Evolutionary conservation across 2,888 invertebrate genomes (phyloP), one percentile per base, ranked within the genome.

Genomic region (Sceliomorpha sp.): DNA sequence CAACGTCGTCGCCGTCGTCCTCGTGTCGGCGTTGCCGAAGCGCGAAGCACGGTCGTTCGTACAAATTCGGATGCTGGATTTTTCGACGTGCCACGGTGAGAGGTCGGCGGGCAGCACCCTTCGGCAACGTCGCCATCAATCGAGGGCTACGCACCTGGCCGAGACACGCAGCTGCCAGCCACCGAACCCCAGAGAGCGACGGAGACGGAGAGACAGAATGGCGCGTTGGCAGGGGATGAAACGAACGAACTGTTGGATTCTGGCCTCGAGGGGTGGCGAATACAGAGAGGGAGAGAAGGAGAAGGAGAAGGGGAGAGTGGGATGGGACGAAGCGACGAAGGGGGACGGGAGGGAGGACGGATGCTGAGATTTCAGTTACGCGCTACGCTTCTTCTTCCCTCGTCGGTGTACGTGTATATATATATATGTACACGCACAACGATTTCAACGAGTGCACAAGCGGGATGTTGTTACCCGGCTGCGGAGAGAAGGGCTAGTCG

Each of bases 291-390:
- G 58, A 31, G 53, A 36, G 37, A 45, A 48, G 27, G 68, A n/a
- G n/a, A 13, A 44, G 37, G 32, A 42, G 13, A 44, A n/a, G 14
- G 48, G 58, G 47, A 36, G n/a, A n/a, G n/a, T n/a, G n/a, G n/a
- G n/a, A n/a, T n/a, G 58, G 36, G 53, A 36, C 32, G 47, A 48
- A 31, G 68, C n/a, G n/a, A 13, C 44, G 37, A 27, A 42, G 13
- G 37, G 10, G 14, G 48, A 53, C 44, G 32, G 39, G 56, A 66
- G 70, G 76, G 75, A 69, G 74, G 76, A 75, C 74, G 85, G 85
- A 84, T 84, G 85, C 84, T 80, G 86, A 84, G 86, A 86, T 86
- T 86, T 86, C 86, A 85, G 86, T 86, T 86, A 86, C 81, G 78
- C 77, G 70, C 70, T 64, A 66, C 70, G 45, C 63, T 44, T 71